Evolutionary conservation across 2,113 vertebrate species (phyloP).

Genomic region (Leptobrachium leishanense): DNA sequence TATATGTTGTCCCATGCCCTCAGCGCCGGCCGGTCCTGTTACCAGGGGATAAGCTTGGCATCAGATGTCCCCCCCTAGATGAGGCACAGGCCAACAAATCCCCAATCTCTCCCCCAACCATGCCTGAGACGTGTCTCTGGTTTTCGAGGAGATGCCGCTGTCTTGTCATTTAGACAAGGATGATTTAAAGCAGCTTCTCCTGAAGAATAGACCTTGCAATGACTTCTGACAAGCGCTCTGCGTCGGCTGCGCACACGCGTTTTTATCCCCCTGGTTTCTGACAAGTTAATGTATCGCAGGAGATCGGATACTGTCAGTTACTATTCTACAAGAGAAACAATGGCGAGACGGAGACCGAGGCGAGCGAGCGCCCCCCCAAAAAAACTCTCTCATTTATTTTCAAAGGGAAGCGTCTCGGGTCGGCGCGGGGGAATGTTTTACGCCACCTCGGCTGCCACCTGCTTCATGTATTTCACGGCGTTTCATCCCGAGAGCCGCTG

Average conservation of each 20-base stretch:
- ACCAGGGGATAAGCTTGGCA: no score
- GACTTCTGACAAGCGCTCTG: slow-evolving; percentile 31
- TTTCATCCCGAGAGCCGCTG: neutral
- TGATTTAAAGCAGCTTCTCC: slow-evolving; percentile 20
- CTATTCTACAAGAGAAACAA: neutral
- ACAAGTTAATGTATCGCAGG: slow-evolving; percentile 37
- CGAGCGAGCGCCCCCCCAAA: neutral
- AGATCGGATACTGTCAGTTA: slow-evolving; percentile 15
- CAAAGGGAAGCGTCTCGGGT: neutral
- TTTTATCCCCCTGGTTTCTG: slow-evolving; percentile 17
- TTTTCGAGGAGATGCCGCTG: slow-evolving; percentile 17
- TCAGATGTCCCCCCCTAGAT: no score
- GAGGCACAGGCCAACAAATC: no score
- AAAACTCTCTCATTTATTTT: neutral
- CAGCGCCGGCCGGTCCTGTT: no score
- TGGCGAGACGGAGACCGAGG: neutral
- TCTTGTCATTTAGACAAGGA: slow-evolving; percentile 40
- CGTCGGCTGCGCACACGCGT: neutral
- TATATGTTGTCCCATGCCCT: no score
- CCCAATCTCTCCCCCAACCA: neutral
- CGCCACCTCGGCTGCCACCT: neutral
- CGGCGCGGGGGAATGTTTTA: neutral
- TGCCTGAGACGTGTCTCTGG: neutral
- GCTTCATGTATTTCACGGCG: neutral
- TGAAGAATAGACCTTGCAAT: slow-evolving; percentile 34